phyloP scores from a whole-genome alignment of 1,140 invertebrate species.

The Lucilia cuprina region DNA sequence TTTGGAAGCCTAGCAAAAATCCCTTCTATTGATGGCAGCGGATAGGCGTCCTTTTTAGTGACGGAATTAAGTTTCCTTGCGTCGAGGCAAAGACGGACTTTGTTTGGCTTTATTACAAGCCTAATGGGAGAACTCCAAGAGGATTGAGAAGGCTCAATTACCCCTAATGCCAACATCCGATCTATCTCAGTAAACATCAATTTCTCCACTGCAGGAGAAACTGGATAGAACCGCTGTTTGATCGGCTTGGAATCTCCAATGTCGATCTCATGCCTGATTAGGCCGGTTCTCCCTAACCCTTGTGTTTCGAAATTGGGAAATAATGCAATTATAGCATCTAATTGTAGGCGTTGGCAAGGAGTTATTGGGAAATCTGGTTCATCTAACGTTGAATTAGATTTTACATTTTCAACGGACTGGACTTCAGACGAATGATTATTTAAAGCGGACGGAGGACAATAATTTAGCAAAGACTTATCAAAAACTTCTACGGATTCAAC shows the following conservation, averaged over 20 bases:
- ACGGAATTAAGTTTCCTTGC: too few relatives aligned
- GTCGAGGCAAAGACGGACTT: background rate
- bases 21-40: too few relatives aligned
- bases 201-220: background rate
- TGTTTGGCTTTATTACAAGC: background rate
- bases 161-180: too few relatives aligned
- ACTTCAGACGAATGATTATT: background rate
- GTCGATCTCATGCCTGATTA: conserved; percentile 5
- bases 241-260: background rate
- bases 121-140: background rate
- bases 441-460: background rate
- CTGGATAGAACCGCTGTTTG: background rate
- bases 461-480: background rate
- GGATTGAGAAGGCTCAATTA: too few relatives aligned
- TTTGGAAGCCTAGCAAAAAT: too few relatives aligned
- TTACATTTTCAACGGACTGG: background rate
- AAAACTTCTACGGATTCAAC: background rate
- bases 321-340: background rate
- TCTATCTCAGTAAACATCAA: too few relatives aligned
- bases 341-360: background rate
- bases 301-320: background rate
- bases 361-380: background rate
- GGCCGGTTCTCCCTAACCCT: background rate
- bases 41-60: too few relatives aligned
- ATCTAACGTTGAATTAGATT: too few relatives aligned